A percentile compares a stretch with the other conserved stretches of the same genome.
phyloP scores from a whole-genome alignment of 2,113 vertebrate genomes.

The Psettodes erumei region DNA sequence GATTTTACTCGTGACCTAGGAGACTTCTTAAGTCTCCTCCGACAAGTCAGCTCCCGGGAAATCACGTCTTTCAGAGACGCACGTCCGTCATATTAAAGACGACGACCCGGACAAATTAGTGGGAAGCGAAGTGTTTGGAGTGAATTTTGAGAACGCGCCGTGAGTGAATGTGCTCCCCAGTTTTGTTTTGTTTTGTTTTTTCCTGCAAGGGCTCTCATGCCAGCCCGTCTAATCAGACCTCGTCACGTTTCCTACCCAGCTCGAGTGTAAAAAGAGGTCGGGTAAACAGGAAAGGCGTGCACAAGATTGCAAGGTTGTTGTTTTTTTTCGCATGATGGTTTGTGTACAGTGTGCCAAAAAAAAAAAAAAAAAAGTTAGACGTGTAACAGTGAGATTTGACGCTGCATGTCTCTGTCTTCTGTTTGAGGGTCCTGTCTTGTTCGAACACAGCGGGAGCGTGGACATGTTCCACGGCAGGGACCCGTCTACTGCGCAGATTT shows the following conservation, averaged over 20 bases:
- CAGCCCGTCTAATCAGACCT: not conserved
- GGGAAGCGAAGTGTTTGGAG: not conserved
- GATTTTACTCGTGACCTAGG: conserved; percentile 29
- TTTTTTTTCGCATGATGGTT: not conserved
- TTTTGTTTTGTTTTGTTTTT: not conserved
- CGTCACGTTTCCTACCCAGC: too few species aligned
- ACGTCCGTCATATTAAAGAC: conserved; percentile 11
- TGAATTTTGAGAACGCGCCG: too few species aligned
- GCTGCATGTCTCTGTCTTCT: too few species aligned
- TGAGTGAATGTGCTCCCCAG: not conserved
- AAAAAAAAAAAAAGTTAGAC: too few species aligned
- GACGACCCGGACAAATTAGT: conserved; percentile 6
- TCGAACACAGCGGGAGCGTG: too few species aligned
- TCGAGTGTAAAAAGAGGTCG: not conserved
- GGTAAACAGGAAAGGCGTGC: not conserved
- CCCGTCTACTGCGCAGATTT: conserved; percentile 35
- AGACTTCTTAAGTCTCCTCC: too few species aligned
- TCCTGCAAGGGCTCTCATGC: not conserved
- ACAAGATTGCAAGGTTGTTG: not conserved
- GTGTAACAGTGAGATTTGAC: too few species aligned
- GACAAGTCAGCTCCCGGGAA: conserved; percentile 15
- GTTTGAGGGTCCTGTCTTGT: not conserved
- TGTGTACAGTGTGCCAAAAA: not conserved
- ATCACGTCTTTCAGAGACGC: too few species aligned
- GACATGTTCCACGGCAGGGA: not conserved